phyloP scores from a whole-genome alignment of 2,113 vertebrate genomes.

The Sylvilagus bachmani region DNA sequence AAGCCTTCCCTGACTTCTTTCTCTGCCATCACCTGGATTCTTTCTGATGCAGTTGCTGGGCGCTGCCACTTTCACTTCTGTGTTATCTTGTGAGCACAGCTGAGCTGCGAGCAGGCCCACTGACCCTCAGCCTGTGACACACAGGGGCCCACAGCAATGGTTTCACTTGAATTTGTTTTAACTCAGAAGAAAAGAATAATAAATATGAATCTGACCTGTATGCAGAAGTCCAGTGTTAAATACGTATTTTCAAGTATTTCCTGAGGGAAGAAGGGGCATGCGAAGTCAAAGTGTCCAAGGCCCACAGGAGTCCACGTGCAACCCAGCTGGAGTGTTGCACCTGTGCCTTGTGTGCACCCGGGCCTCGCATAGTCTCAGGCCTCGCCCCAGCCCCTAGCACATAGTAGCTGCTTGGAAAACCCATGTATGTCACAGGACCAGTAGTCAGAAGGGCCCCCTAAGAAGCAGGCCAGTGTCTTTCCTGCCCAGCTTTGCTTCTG shows the following conservation, averaged over 20 bases:
- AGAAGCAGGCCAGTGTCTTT: not conserved
- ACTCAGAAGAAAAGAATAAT: not conserved
- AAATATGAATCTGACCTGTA: not conserved
- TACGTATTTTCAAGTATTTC: not conserved
- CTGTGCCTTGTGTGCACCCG: fast-evolving
- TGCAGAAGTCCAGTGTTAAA: not conserved
- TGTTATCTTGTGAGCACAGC: not conserved
- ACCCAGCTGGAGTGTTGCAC: not conserved
- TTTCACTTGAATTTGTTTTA: not conserved
- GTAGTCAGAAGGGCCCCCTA: not conserved
- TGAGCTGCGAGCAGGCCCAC: not conserved
- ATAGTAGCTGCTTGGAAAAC: not conserved
- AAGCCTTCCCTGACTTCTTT: not conserved
- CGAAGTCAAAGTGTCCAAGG: not conserved
- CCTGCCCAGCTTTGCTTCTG: not conserved
- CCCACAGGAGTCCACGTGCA: fast-evolving
- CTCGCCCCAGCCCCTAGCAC: not conserved
- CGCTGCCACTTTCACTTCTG: not conserved
- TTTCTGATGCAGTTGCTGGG: not conserved
- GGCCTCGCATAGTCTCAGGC: not conserved
- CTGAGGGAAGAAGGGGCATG: not conserved
- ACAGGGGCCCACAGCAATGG: not conserved
- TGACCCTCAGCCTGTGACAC: not conserved
- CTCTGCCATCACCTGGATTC: not conserved
- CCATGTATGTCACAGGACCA: not conserved